Evolutionary conservation across 2,888 invertebrate genomes (phyloP), one percentile per base, ranked within the genome.

Genomic region (Sepioteuthis lessoniana): DNA sequence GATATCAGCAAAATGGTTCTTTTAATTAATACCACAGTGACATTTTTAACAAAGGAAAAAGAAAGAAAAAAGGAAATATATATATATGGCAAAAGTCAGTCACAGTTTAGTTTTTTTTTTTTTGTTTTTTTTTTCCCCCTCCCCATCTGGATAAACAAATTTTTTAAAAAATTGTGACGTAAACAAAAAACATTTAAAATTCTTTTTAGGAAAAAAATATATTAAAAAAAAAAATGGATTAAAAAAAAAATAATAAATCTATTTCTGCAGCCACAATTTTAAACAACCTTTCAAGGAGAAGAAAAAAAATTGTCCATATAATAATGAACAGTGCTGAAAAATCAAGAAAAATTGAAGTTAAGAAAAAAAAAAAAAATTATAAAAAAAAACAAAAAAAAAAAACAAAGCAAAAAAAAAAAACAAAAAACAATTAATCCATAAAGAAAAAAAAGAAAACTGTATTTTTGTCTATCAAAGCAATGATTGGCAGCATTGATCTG

Each of bases 401-500:
- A 35, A 35, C 37, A 25, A 0, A 25, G 25, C 10, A 25, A 90
- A n/a, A 7, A 37, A 37, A 21, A 37, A 90, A 90, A 38, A 37
- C 37, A 38, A 13, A 28, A 90, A 38, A 90, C n/a, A 42, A 42
- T 42, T 42, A 42, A 42, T 42, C 42, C 42, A 42, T 21, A 91
- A 21, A 91, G 31, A 91, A 91, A 28, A 91, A 91, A 38, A 42
- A 91, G 25, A 47, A 47, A 92, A 47, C 47, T 92, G 92, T 92
- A 92, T 92, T 92, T 92, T 92, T 92, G 92, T 92, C 92, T 92
- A 91, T 46, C 47, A 92, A 92, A 92, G 31, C 46, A 92, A 92
- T 76, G 76, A 76, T 92, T 92, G 92, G 92, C 92, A 92, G 92
- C 47, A 92, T 31, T 92, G 92, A 92, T 92, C 92, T 92, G 92